These are phyloP conservation scores for Meriones unguiculatus DNA, from an alignment of 2,113 vertebrate species.

Conservation along the genomic window DNA sequence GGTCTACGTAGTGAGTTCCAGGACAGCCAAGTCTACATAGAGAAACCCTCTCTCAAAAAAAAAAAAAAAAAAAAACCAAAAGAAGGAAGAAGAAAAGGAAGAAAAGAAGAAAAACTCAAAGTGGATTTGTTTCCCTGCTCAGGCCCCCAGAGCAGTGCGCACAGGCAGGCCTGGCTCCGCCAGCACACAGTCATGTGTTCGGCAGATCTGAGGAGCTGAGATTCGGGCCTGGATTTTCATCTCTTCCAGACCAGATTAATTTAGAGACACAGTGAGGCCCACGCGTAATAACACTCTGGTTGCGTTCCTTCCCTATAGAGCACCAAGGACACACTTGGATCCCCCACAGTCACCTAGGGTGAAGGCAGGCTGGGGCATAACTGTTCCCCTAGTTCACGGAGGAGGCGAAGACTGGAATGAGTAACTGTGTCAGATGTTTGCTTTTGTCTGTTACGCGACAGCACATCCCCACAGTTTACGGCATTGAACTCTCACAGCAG, in stretches of 20 bases:
- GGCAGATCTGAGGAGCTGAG: neutral
- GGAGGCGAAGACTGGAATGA: neutral
- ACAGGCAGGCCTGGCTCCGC: neutral
- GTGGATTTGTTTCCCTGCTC: too few species aligned
- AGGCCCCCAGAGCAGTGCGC: neutral
- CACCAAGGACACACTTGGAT: neutral
- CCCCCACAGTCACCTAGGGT: neutral
- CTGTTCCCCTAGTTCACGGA: neutral
- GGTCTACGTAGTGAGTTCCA: neutral
- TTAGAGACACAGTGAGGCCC: neutral
- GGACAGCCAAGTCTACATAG: neutral
- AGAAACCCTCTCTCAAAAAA: neutral
- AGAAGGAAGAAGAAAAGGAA: too few species aligned
- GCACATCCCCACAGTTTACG: neutral
- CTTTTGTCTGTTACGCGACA: neutral
- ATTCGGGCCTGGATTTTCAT: neutral
- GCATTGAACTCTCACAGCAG: neutral
- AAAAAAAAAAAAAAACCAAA: neutral
- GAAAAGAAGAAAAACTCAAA: neutral
- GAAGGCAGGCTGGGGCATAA: neutral
- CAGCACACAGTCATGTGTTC: neutral
- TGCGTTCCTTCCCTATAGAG: neutral
- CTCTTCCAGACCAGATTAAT: neutral
- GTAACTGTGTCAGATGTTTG: neutral
- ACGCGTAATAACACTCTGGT: neutral